A percentile compares a stretch with the other conserved stretches of the same genome.
Conservation (phyloP, 2,888 invertebrate genomes). For the Teleiodes luculella region DNA sequence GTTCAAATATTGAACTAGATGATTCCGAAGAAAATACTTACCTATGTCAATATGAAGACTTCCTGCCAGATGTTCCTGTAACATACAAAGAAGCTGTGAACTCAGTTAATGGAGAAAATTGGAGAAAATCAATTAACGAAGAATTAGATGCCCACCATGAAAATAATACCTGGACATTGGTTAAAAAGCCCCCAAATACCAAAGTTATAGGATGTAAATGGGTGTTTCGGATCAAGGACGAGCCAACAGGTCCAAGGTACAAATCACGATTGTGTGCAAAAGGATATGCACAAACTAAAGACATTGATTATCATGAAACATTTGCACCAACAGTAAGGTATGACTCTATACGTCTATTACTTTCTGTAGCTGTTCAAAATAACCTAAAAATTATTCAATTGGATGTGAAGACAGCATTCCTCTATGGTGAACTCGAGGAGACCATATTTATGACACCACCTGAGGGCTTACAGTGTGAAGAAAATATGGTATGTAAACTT, state of each 20-base stretch:
- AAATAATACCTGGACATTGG: conserved; percentile 13
- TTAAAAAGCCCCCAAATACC: conserved; percentile 6
- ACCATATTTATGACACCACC: conserved; percentile 21
- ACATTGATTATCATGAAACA: conserved; percentile 17
- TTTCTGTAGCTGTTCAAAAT: conserved; percentile 10
- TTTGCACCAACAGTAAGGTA: conserved; percentile 19
- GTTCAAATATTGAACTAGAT: too few species aligned
- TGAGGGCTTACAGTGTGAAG: conserved; percentile 3
- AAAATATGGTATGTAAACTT: conserved; percentile 12
- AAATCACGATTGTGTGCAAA: conserved; percentile 19
- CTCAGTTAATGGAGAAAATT: not conserved
- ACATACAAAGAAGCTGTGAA: conserved; percentile 13
- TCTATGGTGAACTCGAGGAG: conserved; percentile 25
- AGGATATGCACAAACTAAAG: conserved; percentile 13
- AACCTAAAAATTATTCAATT: conserved; percentile 16
- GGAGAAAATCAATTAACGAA: conserved; percentile 8
- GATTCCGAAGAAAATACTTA: too few species aligned
- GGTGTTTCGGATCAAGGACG: conserved; percentile 15
- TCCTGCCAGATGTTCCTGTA: conserved; percentile 20
- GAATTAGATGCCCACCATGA: conserved; percentile 9
- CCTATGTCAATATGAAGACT: too few species aligned
- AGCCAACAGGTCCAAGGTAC: conserved; percentile 6
- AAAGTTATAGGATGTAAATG: conserved; percentile 9
- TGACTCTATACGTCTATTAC: conserved; percentile 16
- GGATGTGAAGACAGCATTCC: conserved; percentile 27